Conservation (phyloP, 2,797 vertebrate genomes). For the Mormyrops attenuatus region DNA sequence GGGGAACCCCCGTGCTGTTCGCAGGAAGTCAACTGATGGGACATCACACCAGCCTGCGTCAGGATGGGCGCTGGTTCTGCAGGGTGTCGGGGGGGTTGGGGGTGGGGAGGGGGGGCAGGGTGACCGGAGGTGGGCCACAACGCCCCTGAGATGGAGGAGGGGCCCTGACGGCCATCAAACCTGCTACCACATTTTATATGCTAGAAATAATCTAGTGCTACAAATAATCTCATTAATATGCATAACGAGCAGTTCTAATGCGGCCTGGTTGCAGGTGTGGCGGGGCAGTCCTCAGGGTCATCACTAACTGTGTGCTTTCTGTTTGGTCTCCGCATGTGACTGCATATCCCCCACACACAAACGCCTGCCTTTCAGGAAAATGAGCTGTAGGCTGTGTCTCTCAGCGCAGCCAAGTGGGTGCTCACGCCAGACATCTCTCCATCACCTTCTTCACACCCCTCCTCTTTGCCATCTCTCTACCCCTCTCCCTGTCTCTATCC, state of each 20-base stretch:
- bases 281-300: background rate
- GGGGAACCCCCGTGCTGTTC: background rate
- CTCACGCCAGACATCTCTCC: constrained; percentile 3
- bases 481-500: constrained; percentile 35
- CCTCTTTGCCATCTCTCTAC: constrained; percentile 13
- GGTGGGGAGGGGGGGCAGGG: background rate
- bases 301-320: background rate
- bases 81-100: no score
- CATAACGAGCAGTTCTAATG: background rate
- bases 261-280: background rate
- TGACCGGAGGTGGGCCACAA: background rate
- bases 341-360: background rate
- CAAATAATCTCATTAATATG: constrained; percentile 4
- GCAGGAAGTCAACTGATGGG: background rate
- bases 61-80: background rate
- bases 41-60: background rate
- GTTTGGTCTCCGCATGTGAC: background rate
- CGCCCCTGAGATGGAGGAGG: background rate
- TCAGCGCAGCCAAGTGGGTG: background rate
- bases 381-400: background rate
- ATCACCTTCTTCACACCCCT: background rate
- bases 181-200: background rate
- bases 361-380: background rate
- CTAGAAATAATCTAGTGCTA: background rate
- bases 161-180: background rate